Evolutionary conservation across 2,888 invertebrate genomes (phyloP).

Genomic region (Apotomis capreana): DNA sequence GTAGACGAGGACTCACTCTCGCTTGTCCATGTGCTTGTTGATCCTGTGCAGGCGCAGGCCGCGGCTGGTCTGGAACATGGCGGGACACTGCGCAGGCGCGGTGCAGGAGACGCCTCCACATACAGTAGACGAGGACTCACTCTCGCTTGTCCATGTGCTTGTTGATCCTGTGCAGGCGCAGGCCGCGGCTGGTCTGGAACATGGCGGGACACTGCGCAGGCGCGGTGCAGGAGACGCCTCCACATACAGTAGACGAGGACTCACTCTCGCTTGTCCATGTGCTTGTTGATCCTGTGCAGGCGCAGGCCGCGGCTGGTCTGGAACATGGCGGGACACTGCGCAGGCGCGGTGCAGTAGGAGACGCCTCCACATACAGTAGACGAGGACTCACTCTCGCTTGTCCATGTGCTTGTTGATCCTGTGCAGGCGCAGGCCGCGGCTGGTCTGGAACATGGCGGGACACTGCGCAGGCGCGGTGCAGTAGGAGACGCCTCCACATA

Average conservation of each 20-base stretch:
- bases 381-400: constrained; percentile 29
- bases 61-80: constrained; percentile 49
- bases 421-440: constrained; percentile 51
- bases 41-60: constrained; percentile 49
- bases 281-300: constrained; percentile 47
- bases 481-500: constrained; percentile 53
- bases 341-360: constrained; percentile 49
- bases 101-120: constrained; percentile 52
- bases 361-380: no score
- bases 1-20: constrained; percentile 12
- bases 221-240: constrained; percentile 50
- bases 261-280: constrained; percentile 46
- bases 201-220: constrained; percentile 37
- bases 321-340: constrained; percentile 45
- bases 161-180: constrained; percentile 48
- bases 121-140: no score
- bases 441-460: constrained; percentile 48
- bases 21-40: constrained; percentile 47
- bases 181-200: constrained; percentile 50
- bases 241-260: no score
- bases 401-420: constrained; percentile 47
- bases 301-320: constrained; percentile 50
- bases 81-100: constrained; percentile 37
- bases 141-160: constrained; percentile 47
- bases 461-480: constrained; percentile 48